phyloP scores from a whole-genome alignment of 1,140 invertebrate species.

The Carcinoscorpius rotundicauda region DNA sequence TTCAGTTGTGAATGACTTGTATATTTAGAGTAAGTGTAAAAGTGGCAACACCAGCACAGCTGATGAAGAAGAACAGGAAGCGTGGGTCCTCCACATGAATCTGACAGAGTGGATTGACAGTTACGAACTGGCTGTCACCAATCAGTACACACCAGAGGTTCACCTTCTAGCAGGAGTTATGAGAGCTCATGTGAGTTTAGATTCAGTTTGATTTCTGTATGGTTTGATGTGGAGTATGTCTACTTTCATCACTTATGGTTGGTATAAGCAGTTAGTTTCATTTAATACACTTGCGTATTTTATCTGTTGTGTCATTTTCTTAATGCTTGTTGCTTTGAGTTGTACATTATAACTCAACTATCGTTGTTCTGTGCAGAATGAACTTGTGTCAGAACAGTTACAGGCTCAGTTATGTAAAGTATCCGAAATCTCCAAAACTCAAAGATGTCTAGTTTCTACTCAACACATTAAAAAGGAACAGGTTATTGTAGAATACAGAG shows the following conservation, averaged over 20 bases:
- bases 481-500: slow-evolving; percentile 72
- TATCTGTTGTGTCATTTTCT: too few relatives aligned
- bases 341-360: too few relatives aligned
- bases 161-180: slow-evolving; percentile 47
- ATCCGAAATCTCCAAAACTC: slow-evolving; percentile 27
- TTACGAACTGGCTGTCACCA: slow-evolving; percentile 79
- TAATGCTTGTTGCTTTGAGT: too few relatives aligned
- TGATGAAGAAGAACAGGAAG: slow-evolving; percentile 18
- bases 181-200: slow-evolving; percentile 4
- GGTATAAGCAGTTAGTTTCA: too few relatives aligned
- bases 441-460: slow-evolving; percentile 52
- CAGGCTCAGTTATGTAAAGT: slow-evolving; percentile 28
- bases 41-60: slow-evolving; percentile 14
- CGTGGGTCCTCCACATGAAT: slow-evolving; percentile 9
- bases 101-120: slow-evolving; percentile 47
- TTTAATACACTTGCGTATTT: too few relatives aligned
- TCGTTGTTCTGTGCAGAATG: too few relatives aligned
- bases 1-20: too few relatives aligned
- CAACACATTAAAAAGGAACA: slow-evolving; percentile 59
- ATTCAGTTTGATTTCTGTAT: too few relatives aligned
- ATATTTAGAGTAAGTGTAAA: slow-evolving; percentile 9
- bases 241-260: too few relatives aligned
- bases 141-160: slow-evolving; percentile 85
- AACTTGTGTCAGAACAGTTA: slow-evolving; percentile 14
- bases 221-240: too few relatives aligned